Conservation (phyloP, 1,140 invertebrate species). For the Subanguina moxae region DNA sequence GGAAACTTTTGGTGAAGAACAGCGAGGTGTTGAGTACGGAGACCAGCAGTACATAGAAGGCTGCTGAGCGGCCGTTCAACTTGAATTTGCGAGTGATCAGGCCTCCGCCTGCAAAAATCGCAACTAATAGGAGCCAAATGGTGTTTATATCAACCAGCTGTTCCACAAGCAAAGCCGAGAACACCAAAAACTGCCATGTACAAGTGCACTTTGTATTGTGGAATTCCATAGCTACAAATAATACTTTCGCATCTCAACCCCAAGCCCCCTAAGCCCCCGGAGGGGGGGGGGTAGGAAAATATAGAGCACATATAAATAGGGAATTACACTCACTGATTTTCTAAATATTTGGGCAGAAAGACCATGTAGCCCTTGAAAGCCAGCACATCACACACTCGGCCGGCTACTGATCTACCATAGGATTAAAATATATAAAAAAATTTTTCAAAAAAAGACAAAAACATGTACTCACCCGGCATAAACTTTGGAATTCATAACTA, state of each 20-base stretch:
- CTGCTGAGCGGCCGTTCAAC: conserved; percentile 52
- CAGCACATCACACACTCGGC: conserved; percentile 51
- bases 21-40: conserved; percentile 50
- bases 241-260: too few relatives aligned
- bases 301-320: too few relatives aligned
- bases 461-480: conserved; percentile 46
- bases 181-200: conserved; percentile 58
- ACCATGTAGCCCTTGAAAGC: conserved; percentile 59
- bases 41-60: conserved; percentile 49
- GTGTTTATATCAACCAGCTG: neutral
- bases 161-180: conserved; percentile 55
- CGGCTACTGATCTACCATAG: conserved; percentile 29
- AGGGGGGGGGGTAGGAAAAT: too few relatives aligned
- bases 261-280: too few relatives aligned
- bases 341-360: conserved; percentile 57
- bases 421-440: too few relatives aligned
- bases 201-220: conserved; percentile 55
- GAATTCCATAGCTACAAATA: conserved; percentile 48
- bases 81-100: conserved; percentile 44
- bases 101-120: conserved; percentile 18
- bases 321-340: conserved; percentile 53
- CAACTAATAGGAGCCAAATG: too few relatives aligned
- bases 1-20: conserved; percentile 49
- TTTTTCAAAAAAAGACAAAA: too few relatives aligned
- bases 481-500: conserved; percentile 49